phyloP scores from a whole-genome alignment of 2,888 invertebrate genomes.

The Dicyrtomina minuta region DNA sequence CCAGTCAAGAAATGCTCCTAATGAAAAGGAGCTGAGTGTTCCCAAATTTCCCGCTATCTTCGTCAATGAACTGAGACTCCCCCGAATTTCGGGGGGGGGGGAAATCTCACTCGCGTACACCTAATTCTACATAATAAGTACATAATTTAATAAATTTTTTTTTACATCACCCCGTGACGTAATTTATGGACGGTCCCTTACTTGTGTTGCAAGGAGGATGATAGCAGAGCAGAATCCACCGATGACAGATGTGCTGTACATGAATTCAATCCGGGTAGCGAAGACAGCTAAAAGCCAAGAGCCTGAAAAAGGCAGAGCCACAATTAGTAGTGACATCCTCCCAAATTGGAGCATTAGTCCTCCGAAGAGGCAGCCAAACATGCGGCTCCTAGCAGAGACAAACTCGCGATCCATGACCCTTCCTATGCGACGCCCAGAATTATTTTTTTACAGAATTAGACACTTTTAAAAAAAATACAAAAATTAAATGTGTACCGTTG shows the following conservation, averaged over 20 bases:
- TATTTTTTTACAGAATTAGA: too few relatives aligned
- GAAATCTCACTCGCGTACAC: conserved; percentile 91
- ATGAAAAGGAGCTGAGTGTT: conserved; percentile 77
- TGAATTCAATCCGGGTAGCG: conserved; percentile 70
- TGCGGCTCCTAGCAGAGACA: conserved; percentile 76
- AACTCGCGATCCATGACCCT: conserved; percentile 78
- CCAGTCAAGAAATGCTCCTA: conserved; percentile 83
- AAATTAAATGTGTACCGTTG: too few relatives aligned
- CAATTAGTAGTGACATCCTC: conserved; percentile 68
- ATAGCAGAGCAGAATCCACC: conserved; percentile 81
- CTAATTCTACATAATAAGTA: too few relatives aligned
- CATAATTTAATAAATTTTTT: too few relatives aligned
- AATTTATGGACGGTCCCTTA: conserved; percentile 56
- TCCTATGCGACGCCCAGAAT: too few relatives aligned
- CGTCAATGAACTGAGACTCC: conserved; percentile 79
- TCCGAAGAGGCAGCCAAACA: too few relatives aligned
- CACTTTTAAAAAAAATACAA: too few relatives aligned
- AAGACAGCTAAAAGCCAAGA: conserved; percentile 78
- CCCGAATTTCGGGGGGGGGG: conserved; percentile 79
- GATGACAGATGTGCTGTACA: conserved; percentile 80
- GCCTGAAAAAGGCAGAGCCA: conserved; percentile 74
- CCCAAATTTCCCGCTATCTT: conserved; percentile 83
- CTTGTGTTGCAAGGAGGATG: conserved; percentile 73
- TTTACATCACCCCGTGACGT: too few relatives aligned
- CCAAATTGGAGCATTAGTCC: too few relatives aligned